Conservation (phyloP, 2,797 vertebrate species). For the Oreonectes daqikongensis region DNA sequence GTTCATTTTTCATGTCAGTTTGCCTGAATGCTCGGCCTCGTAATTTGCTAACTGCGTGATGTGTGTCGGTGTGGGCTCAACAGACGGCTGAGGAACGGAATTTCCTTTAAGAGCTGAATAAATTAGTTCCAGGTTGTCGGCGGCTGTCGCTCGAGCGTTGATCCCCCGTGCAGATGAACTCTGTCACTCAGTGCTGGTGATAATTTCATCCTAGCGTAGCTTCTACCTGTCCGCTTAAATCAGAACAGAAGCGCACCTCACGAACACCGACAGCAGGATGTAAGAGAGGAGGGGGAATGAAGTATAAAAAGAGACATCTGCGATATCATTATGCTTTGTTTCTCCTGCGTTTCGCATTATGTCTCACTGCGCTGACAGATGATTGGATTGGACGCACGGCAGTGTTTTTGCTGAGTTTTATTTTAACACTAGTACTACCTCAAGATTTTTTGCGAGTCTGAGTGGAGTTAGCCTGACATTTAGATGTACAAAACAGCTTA, state of each 20-base stretch:
- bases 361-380: conserved; percentile 3
- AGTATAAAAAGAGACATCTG: background rate
- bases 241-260: conserved; percentile 10
- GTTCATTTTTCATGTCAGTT: conserved; percentile 63
- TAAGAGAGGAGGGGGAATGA: background rate
- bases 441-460: background rate
- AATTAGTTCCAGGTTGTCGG: conserved; percentile 69
- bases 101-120: conserved; percentile 69
- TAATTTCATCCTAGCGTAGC: conserved; percentile 53
- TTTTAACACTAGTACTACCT: background rate
- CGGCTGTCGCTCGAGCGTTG: conserved; percentile 57
- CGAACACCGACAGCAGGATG: background rate
- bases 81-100: conserved; percentile 60
- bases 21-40: conserved; percentile 54
- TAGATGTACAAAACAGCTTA: background rate
- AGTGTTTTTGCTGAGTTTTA: background rate
- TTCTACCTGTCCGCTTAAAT: conserved; percentile 51
- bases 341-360: background rate
- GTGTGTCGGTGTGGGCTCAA: conserved; percentile 57
- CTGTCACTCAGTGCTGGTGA: conserved; percentile 67
- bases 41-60: conserved; percentile 67
- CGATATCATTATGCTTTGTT: conserved; percentile 23
- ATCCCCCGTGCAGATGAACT: conserved; percentile 61
- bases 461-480: background rate
- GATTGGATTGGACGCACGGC: background rate